These are phyloP conservation scores for Cheirogaleus major DNA, from an alignment of 2,797 vertebrate genomes.

Conservation along the genomic window DNA sequence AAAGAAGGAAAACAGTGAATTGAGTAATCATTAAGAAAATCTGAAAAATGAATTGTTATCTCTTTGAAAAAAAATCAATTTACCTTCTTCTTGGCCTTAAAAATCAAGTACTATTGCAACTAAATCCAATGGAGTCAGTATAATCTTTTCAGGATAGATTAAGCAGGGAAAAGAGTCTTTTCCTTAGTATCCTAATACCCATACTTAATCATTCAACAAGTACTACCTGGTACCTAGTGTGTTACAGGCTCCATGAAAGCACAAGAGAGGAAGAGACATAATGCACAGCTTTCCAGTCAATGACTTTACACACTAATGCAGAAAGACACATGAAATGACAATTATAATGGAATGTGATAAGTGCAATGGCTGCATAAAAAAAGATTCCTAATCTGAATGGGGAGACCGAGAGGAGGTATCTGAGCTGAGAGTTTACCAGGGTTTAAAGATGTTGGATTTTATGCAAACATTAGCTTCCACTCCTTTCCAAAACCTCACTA, in stretches of 20 bases:
- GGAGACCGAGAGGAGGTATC: not conserved
- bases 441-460: not conserved
- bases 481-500: not conserved
- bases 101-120: not conserved
- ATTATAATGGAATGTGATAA: not conserved
- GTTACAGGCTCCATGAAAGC: not conserved
- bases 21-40: not conserved
- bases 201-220: not conserved
- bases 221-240: not conserved
- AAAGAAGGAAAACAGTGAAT: not conserved
- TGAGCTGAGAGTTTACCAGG: not conserved
- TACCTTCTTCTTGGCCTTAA: conserved; percentile 4
- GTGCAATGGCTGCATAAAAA: not conserved
- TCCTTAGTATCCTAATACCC: not conserved
- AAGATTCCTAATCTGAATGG: not conserved
- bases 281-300: not conserved
- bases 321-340: not conserved
- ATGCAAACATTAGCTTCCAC: not conserved
- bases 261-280: not conserved
- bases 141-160: not conserved
- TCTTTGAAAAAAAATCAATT: not conserved
- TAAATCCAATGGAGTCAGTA: not conserved
- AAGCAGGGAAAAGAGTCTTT: not conserved
- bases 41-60: not conserved
- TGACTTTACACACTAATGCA: not conserved